Base-by-base conservation (phyloP, 2,797 vertebrate species). In the Austrolebias charrua region DNA sequence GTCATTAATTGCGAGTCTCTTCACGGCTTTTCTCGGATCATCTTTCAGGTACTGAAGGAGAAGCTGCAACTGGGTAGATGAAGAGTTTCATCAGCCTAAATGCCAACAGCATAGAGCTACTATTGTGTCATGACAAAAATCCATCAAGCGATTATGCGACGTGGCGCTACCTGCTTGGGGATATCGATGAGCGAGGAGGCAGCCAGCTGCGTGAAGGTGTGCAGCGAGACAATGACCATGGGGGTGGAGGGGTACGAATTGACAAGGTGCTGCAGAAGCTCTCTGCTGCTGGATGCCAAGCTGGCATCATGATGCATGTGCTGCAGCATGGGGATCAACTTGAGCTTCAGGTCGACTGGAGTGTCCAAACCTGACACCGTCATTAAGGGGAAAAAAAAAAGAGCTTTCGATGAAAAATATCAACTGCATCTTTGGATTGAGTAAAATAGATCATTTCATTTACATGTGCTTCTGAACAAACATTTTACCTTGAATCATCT, bases 241-340 rank as follows among this genome's bases (percentile, higher is more conserved):
- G 93, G 94, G 50, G 97, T 98, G 71, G 96, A 98, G 8, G 98
- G 98, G 71, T 99, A 99, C 0, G 96, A 95, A 0, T 93, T 95
- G 69, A 98, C 94, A 33, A 99, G 89, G 71, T 99, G 94, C 85
- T 98, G 96, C 0, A 99, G 90, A 5, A 99, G 95, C 78, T 96
- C 95, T 8, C 96, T 89, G 58, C 95, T 96, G 69, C 95, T 95
- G 75, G 96, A 98, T 0, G 98, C 98, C 85, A 98, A 66, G 69
- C 94, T 91, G 0, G 98, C 97, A 0, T 98, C 93, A 0, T 99
- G 98, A 80, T 99, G 96, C 97, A 99, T 99, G 89, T 99, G 96
- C 90, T 99, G 96, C 7, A 99, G 88, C 83, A 98, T 97, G 1
- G 97, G 98, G 57, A 98, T 99, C 79, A 99, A 43, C 86, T 98